Percentiles rank a stretch among this genome's conserved stretches.
These are phyloP conservation scores for Melipona bicolor DNA, from an alignment of 2,888 invertebrate genomes.

Conservation along the genomic window DNA sequence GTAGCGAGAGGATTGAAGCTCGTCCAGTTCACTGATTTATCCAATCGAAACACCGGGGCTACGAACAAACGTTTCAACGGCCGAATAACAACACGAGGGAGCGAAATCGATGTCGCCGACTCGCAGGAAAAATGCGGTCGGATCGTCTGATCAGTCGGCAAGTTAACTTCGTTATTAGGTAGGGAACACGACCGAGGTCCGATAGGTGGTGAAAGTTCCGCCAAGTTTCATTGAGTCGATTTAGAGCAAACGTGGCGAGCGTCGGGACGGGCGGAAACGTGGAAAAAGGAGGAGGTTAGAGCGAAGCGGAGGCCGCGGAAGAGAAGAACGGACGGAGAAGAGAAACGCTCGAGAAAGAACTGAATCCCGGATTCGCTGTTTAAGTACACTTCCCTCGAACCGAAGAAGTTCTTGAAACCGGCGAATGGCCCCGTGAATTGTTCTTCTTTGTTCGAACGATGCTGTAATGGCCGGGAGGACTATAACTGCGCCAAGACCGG, in stretches of 20 bases:
- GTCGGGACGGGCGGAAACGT: constrained; percentile 23
- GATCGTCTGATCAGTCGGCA: constrained; percentile 42
- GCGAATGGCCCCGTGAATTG: constrained; percentile 71
- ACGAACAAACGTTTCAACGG: constrained; percentile 1
- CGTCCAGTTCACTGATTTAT: not conserved
- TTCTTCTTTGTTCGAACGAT: constrained; percentile 73
- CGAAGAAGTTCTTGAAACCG: constrained; percentile 72
- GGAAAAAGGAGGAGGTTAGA: no score
- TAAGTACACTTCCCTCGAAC: constrained; percentile 71
- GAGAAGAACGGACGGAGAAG: constrained; percentile 14
- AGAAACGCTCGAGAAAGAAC: constrained; percentile 57
- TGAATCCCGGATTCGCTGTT: constrained; percentile 70
- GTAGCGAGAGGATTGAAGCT: not conserved
- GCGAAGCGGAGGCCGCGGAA: no score
- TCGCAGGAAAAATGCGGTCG: constrained; percentile 22
- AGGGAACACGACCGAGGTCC: constrained; percentile 22
- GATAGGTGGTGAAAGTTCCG: constrained; percentile 52
- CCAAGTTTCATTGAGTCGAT: constrained; percentile 55
- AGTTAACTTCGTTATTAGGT: constrained; percentile 66
- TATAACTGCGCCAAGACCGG: constrained; percentile 54
- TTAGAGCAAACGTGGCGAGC: constrained; percentile 52
- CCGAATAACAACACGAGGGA: not conserved
- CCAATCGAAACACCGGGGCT: not conserved
- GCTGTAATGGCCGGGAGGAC: constrained; percentile 56
- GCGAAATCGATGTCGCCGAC: constrained; percentile 10